A percentile compares a stretch with the other conserved stretches of the same genome.
phyloP scores from a whole-genome alignment of 2,113 vertebrate genomes.

The Glareola pratincola region DNA sequence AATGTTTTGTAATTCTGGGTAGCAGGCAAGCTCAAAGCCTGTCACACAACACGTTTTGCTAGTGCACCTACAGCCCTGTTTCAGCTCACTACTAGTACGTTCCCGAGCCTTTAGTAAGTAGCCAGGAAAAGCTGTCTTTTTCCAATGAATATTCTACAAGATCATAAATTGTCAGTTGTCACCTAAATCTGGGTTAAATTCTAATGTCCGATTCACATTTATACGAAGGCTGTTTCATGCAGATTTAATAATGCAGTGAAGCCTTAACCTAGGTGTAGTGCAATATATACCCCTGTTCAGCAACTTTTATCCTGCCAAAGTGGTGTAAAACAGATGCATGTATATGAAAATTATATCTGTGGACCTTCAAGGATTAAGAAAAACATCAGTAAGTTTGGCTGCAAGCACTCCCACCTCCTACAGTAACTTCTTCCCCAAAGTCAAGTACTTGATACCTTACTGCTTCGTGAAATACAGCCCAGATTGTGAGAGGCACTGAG shows the following conservation, averaged over 20 bases:
- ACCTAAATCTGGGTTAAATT: background rate
- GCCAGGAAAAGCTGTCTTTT: background rate
- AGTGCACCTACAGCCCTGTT: background rate
- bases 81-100: background rate
- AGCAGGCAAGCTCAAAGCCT: background rate
- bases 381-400: background rate
- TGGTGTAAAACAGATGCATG: background rate
- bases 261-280: background rate
- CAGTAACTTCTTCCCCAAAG: background rate
- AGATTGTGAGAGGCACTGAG: background rate
- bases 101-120: background rate
- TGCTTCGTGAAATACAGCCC: background rate
- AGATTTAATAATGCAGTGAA: background rate
- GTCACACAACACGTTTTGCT: background rate
- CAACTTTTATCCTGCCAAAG: background rate
- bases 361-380: background rate
- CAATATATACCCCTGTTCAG: background rate
- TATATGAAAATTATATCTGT: background rate
- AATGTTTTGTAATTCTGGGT: background rate
- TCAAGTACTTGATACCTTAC: background rate
- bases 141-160: background rate
- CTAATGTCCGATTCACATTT: background rate
- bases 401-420: background rate
- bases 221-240: background rate
- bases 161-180: background rate